Evolutionary conservation across 2,888 invertebrate species (phyloP).

Genomic region (Parascotia fuliginaria): DNA sequence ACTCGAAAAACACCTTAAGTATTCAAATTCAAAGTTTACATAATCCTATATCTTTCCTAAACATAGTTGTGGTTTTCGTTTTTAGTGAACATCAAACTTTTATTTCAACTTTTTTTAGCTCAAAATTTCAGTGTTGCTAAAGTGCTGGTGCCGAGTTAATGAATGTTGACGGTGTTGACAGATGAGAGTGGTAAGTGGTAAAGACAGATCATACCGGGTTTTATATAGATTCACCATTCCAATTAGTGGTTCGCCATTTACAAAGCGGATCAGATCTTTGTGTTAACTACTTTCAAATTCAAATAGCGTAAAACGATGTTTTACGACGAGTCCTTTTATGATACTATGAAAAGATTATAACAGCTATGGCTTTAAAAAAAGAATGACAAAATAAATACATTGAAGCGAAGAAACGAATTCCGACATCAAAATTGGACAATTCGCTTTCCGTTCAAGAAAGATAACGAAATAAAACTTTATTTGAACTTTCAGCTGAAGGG

Average conservation of each 20-base stretch:
- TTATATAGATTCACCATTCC: conserved; percentile 15
- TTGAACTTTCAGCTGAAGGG: conserved; percentile 46
- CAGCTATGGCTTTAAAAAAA: conserved; percentile 10
- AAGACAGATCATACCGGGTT: conserved; percentile 32
- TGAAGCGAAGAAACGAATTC: conserved; percentile 28
- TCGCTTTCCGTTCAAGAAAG: conserved; percentile 44
- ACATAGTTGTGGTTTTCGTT: conserved; percentile 9
- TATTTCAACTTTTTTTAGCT: conserved; percentile 26
- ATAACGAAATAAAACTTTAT: conserved; percentile 61
- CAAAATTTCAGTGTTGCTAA: conserved; percentile 48
- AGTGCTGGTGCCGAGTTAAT: conserved; percentile 56
- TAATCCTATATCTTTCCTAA: background rate
- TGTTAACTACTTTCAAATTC: conserved; percentile 10
- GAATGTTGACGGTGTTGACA: conserved; percentile 63
- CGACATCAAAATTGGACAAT: conserved; percentile 42
- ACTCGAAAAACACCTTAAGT: conserved; percentile 52
- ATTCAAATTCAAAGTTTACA: conserved; percentile 28
- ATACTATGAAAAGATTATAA: conserved; percentile 11
- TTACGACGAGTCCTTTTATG: conserved; percentile 9
- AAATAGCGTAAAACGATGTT: conserved; percentile 11
- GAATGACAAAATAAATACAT: conserved; percentile 18
- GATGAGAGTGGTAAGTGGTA: conserved; percentile 65
- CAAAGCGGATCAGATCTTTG: background rate
- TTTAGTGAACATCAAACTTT: conserved; percentile 23
- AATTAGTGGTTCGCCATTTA: conserved; percentile 10